Evolutionary conservation across 1,140 invertebrate species (phyloP).

Genomic region (Xylocopa sonorina): DNA sequence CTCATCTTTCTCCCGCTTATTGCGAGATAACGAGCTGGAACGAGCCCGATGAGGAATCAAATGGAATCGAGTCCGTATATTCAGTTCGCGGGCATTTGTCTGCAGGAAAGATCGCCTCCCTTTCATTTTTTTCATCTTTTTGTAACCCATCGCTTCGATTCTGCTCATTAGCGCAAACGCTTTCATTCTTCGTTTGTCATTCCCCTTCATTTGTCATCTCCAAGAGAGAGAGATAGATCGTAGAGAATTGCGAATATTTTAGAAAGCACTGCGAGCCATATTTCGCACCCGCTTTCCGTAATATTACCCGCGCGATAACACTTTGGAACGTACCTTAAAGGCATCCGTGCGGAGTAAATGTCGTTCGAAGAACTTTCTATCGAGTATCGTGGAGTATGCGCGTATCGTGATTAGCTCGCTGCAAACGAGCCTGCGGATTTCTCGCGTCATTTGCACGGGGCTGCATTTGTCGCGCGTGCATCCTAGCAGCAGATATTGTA

Average conservation of each 20-base stretch:
- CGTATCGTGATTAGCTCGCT: no score
- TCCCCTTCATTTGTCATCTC: neutral
- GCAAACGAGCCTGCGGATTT: no score
- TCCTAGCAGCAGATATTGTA: no score
- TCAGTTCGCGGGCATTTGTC: constrained; percentile 42
- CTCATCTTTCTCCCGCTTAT: constrained; percentile 51
- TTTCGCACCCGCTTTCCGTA: no score
- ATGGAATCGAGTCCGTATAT: constrained; percentile 47
- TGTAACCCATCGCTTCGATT: constrained; percentile 7
- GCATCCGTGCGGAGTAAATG: no score
- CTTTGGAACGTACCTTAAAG: no score
- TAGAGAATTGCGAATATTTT: constrained; percentile 1
- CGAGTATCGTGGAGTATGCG: no score
- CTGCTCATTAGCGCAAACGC: constrained; percentile 40
- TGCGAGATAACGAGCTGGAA: constrained; percentile 57
- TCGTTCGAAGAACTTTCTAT: no score
- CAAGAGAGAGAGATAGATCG: neutral
- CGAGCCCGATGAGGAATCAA: constrained; percentile 50
- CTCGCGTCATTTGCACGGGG: no score
- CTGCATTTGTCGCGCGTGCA: no score
- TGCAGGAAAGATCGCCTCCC: constrained; percentile 23
- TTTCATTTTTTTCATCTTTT: constrained; percentile 1
- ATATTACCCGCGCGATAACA: no score
- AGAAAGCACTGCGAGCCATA: neutral
- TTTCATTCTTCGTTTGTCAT: constrained; percentile 13